phyloP scores from a whole-genome alignment of 2,888 invertebrate species.

The Scaeva pyrastri region DNA sequence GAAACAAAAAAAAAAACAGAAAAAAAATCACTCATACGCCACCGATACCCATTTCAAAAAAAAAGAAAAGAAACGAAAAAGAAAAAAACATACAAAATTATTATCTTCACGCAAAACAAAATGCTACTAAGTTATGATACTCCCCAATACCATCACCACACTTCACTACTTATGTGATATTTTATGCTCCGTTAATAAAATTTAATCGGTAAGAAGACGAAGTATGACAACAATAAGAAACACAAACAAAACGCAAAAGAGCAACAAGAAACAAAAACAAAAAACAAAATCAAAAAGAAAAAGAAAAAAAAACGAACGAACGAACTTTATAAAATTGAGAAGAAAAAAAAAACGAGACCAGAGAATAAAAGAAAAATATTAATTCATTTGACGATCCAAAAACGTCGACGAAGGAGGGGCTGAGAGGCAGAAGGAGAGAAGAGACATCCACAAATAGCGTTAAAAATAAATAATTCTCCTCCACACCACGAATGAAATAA shows the following conservation, averaged over 20 bases:
- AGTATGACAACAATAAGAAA: slow-evolving; percentile 54
- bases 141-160: slow-evolving; percentile 44
- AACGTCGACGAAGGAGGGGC: slow-evolving; percentile 37
- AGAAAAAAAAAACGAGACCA: slow-evolving; percentile 28
- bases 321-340: slow-evolving; percentile 10
- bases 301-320: too few relatives aligned
- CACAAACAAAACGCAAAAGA: slow-evolving; percentile 1
- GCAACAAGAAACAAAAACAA: slow-evolving; percentile 41
- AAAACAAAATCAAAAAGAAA: slow-evolving; percentile 33
- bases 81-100: not conserved
- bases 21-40: slow-evolving; percentile 69
- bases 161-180: slow-evolving; percentile 48
- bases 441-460: slow-evolving; percentile 46
- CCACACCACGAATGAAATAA: slow-evolving; percentile 38
- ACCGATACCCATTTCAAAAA: slow-evolving; percentile 13
- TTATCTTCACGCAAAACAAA: slow-evolving; percentile 15
- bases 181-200: slow-evolving; percentile 65
- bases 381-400: slow-evolving; percentile 65
- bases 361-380: slow-evolving; percentile 50
- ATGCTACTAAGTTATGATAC: slow-evolving; percentile 26
- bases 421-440: not conserved
- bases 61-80: not conserved
- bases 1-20: slow-evolving; percentile 4
- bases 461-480: slow-evolving; percentile 43
- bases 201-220: slow-evolving; percentile 29